phyloP scores from a whole-genome alignment of 2,113 vertebrate species.

The Leuciscus idus region DNA sequence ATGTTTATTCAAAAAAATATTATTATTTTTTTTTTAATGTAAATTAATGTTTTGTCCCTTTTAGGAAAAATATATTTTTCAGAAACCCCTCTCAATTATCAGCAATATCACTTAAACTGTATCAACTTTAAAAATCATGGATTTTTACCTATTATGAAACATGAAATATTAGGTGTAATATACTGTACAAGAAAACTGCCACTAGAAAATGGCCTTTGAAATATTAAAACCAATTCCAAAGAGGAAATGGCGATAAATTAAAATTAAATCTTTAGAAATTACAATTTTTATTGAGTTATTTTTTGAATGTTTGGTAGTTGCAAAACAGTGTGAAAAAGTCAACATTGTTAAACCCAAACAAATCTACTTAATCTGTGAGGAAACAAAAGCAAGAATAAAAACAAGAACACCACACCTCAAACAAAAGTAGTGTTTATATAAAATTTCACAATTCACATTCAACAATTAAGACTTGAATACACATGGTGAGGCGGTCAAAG shows the following conservation, averaged over 20 bases:
- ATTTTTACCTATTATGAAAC: background rate
- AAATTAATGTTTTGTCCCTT: background rate
- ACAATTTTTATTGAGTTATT: background rate
- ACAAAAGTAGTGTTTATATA: constrained; percentile 9
- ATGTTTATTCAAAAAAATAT: background rate
- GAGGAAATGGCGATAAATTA: background rate
- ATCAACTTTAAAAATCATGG: background rate
- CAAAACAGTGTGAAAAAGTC: background rate
- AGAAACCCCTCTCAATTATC: background rate
- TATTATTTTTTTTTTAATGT: background rate
- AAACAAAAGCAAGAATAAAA: background rate
- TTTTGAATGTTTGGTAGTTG: background rate
- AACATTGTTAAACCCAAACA: background rate
- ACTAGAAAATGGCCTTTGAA: background rate
- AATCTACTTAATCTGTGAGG: background rate
- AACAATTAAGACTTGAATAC: constrained; percentile 20
- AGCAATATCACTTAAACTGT: background rate
- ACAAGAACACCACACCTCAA: constrained; percentile 60
- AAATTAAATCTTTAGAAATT: background rate
- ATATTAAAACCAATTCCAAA: background rate
- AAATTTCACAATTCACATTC: constrained; percentile 37
- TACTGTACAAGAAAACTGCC: background rate
- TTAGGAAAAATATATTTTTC: no score
- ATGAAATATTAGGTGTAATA: background rate
- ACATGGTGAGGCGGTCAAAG: background rate